Evolutionary conservation across 37 sponge, comb jelly and placozoan species (phyloP).

Genomic region (Beroe forskalii): DNA sequence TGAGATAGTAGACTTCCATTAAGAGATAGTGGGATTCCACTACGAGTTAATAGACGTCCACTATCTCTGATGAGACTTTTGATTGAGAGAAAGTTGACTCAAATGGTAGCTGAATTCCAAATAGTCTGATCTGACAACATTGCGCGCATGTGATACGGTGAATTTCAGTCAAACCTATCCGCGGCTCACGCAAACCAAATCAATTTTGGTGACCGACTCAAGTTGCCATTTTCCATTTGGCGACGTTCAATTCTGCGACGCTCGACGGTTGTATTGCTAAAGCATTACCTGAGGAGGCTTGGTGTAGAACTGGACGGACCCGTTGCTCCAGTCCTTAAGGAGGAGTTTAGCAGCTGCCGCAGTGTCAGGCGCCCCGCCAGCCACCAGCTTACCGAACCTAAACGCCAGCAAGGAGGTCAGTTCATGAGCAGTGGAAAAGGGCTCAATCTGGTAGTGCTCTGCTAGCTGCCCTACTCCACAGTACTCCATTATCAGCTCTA

Average conservation of each 20-base stretch:
- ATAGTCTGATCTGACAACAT: neutral
- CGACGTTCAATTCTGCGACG: too few species aligned
- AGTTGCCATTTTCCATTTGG: too few species aligned
- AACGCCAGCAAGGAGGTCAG: constrained; percentile 52
- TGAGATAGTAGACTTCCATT: too few species aligned
- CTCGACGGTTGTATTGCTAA: too few species aligned
- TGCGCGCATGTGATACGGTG: neutral
- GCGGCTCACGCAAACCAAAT: neutral
- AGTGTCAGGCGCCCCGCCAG: constrained; percentile 85
- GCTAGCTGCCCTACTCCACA: constrained; percentile 34
- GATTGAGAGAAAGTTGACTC: too few species aligned
- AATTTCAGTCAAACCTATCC: neutral
- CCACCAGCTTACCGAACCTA: constrained; percentile 41
- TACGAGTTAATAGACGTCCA: too few species aligned
- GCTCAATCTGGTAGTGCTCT: constrained; percentile 56
- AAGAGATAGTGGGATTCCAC: too few species aligned
- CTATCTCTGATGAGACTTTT: too few species aligned
- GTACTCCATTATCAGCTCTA: constrained; percentile 42
- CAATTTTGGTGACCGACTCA: neutral
- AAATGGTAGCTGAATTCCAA: too few species aligned
- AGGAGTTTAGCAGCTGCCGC: constrained; percentile 81
- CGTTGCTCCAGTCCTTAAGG: constrained; percentile 92
- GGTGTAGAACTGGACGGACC: constrained; percentile 56
- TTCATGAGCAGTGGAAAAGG: constrained; percentile 14
- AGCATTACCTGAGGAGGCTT: constrained; percentile 47